A percentile compares a stretch with the other conserved stretches of the same genome.
Conservation (phyloP, 2,797 vertebrate genomes). For the Hypotaenidia philippensis region DNA sequence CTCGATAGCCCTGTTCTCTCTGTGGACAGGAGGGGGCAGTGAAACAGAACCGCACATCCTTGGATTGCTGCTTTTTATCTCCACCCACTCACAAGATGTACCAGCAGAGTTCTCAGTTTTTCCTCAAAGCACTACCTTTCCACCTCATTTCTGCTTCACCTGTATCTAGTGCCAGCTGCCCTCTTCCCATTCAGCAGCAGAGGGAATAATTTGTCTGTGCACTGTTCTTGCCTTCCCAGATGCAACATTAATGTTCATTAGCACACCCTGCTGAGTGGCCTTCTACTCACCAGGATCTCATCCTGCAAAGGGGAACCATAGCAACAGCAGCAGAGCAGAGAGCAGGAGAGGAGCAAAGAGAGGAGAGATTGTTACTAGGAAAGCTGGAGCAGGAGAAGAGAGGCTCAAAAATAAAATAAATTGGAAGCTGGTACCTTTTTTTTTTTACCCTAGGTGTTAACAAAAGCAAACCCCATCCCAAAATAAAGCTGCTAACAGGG, state of each 20-base stretch:
- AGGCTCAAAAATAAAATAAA: constrained; percentile 64
- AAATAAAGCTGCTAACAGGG: constrained; percentile 31
- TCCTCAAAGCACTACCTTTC: background rate
- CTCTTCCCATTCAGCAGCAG: constrained; percentile 21
- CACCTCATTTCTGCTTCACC: constrained; percentile 14
- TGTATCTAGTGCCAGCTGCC: background rate
- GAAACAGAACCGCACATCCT: constrained; percentile 7
- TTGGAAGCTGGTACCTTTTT: constrained; percentile 19
- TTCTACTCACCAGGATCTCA: constrained; percentile 98
- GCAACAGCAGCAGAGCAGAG: constrained; percentile 87
- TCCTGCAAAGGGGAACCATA: constrained; percentile 92
- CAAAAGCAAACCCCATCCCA: constrained; percentile 27
- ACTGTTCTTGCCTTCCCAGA: constrained; percentile 58
- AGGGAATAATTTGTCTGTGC: constrained; percentile 30
- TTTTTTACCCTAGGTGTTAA: constrained; percentile 5
- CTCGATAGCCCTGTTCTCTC: background rate
- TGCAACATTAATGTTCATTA: constrained; percentile 75
- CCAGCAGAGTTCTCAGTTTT: background rate
- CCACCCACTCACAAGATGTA: background rate
- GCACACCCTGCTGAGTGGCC: constrained; percentile 77
- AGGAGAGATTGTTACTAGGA: constrained; percentile 85
- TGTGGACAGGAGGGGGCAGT: constrained; percentile 59
- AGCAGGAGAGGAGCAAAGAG: constrained; percentile 83
- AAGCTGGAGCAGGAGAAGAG: constrained; percentile 71
- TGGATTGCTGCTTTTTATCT: constrained; percentile 10